Evolutionary conservation across 1,140 invertebrate genomes (phyloP).

Genomic region (Euwallacea similis): DNA sequence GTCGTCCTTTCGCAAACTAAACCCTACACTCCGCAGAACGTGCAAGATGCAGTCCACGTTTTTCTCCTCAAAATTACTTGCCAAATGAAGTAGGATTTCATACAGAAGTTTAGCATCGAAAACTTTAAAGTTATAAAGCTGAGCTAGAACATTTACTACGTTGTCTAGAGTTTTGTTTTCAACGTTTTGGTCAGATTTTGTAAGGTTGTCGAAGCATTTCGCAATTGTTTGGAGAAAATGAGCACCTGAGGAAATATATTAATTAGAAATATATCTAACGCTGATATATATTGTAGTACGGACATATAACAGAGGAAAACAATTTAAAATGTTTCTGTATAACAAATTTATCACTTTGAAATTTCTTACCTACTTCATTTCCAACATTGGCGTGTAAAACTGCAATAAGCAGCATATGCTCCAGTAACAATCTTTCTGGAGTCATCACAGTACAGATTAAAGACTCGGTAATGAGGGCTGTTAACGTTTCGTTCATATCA

Average conservation of each 20-base stretch:
- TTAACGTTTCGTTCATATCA: constrained; percentile 80
- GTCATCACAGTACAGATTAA: constrained; percentile 64
- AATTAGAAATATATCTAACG: too few relatives aligned
- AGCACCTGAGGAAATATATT: constrained; percentile 61
- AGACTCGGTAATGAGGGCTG: constrained; percentile 69
- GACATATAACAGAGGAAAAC: background rate
- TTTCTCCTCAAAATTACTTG: constrained; percentile 72
- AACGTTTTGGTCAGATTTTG: constrained; percentile 57
- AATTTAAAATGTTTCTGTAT: background rate
- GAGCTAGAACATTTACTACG: constrained; percentile 73
- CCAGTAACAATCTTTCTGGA: constrained; percentile 79
- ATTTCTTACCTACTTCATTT: constrained; percentile 75
- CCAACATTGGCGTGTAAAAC: constrained; percentile 90
- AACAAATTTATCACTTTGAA: too few relatives aligned
- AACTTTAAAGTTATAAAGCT: constrained; percentile 91
- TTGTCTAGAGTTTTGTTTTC: constrained; percentile 88
- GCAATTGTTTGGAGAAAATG: constrained; percentile 73
- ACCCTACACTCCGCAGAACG: constrained; percentile 78
- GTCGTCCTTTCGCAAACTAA: constrained; percentile 85
- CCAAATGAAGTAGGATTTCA: constrained; percentile 72
- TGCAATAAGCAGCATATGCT: constrained; percentile 80
- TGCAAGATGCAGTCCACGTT: constrained; percentile 84
- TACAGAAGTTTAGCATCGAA: constrained; percentile 73
- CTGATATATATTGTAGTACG: background rate
- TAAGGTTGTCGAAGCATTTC: constrained; percentile 66